A percentile compares a stretch with the other conserved stretches of the same genome.
Conservation (phyloP, 2,113 vertebrate species). For the Diadophis punctatus region DNA sequence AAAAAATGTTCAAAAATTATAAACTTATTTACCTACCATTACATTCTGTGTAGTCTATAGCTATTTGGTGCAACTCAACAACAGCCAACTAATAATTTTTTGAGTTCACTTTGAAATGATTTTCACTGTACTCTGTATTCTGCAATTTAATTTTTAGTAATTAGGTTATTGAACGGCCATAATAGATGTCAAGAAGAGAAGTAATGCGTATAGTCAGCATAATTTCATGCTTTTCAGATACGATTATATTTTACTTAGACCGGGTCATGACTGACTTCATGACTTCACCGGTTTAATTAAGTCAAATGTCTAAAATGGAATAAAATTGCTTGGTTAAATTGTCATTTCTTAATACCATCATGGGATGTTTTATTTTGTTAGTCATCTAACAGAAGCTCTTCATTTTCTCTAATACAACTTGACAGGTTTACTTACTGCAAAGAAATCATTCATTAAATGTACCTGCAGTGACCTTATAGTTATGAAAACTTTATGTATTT, state of each 20-base stretch:
- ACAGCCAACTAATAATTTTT: constrained; percentile 21
- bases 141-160: constrained; percentile 52
- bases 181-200: constrained; percentile 58
- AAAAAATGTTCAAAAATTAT: not conserved
- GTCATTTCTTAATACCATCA: constrained; percentile 31
- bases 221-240: constrained; percentile 68
- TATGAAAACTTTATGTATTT: not conserved
- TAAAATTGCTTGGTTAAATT: constrained; percentile 42
- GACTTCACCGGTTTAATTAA: constrained; percentile 62
- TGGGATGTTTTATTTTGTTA: constrained; percentile 39
- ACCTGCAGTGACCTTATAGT: constrained; percentile 27
- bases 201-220: constrained; percentile 59
- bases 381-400: constrained; percentile 22
- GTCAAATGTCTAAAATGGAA: constrained; percentile 48
- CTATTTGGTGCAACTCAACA: not conserved
- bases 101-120: not conserved
- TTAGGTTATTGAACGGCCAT: constrained; percentile 55
- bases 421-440: constrained; percentile 3
- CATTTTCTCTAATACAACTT: constrained; percentile 26
- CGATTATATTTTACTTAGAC: constrained; percentile 58
- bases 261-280: constrained; percentile 54
- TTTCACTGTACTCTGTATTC: constrained; percentile 40
- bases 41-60: constrained; percentile 18
- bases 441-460: constrained; percentile 12
- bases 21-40: not conserved